Evolutionary conservation across 2,113 vertebrate species (phyloP).

Genomic region (Vimba vimba): DNA sequence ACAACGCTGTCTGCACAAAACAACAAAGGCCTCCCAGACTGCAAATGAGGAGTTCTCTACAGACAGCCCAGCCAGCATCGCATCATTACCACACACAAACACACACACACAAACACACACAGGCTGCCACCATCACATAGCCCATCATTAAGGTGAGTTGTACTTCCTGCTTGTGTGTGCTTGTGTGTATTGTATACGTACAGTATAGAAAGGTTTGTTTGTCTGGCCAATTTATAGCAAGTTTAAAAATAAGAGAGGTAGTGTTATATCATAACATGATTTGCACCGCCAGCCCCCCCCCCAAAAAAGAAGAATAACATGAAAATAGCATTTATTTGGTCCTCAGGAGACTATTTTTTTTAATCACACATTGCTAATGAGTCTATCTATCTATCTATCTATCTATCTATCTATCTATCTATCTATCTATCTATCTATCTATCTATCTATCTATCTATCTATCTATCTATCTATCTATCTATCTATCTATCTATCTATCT

Average conservation of each 20-base stretch:
- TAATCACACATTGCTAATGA: not conserved
- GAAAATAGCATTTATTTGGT: not conserved
- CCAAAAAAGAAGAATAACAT: not conserved
- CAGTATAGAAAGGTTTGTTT: not conserved
- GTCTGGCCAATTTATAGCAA: not conserved
- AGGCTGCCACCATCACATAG: constrained; percentile 47
- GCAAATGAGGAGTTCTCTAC: constrained; percentile 62
- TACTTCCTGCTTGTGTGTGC: constrained; percentile 41
- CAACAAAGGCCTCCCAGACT: constrained; percentile 75
- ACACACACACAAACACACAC: constrained; percentile 54
- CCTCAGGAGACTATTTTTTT: not conserved
- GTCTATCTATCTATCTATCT: no score
- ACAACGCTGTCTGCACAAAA: constrained; percentile 74
- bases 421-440: no score
- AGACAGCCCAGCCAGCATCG: constrained; percentile 55
- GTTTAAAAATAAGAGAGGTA: not conserved
- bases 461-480: no score
- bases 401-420: no score
- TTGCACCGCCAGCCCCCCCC: not conserved
- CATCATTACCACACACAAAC: constrained; percentile 66
- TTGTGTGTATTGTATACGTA: constrained; percentile 5
- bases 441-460: no score
- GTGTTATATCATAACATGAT: not conserved
- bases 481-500: no score
- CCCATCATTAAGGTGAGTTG: constrained; percentile 61